A percentile compares a stretch with the other conserved stretches of the same genome.
These are phyloP conservation scores for Arrhopalites spinosus DNA, from an alignment of 2,888 invertebrate species.

Conservation along the genomic window DNA sequence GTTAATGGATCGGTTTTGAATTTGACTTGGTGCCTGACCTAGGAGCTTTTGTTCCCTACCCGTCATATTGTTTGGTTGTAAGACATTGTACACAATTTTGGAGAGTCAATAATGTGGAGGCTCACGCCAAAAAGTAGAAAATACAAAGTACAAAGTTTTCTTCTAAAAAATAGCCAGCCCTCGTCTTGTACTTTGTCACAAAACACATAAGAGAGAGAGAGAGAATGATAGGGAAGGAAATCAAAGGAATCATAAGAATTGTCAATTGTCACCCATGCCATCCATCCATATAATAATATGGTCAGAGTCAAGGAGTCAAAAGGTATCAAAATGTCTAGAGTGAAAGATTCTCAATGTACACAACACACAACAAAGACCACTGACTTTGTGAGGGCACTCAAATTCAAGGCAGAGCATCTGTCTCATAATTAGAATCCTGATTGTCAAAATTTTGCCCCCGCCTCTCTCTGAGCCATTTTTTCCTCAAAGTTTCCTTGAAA, in stretches of 20 bases:
- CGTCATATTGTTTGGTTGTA: background rate
- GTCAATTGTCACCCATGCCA: background rate
- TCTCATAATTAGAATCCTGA: conserved; percentile 33
- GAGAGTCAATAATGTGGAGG: conserved; percentile 13
- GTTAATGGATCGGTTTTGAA: conserved; percentile 33
- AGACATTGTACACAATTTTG: background rate
- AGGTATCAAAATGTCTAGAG: too few species aligned
- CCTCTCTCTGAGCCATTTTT: conserved; percentile 3
- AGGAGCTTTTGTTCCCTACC: background rate
- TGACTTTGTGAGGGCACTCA: too few species aligned
- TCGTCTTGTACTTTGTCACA: background rate
- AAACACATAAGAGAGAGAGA: background rate
- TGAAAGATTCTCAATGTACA: too few species aligned
- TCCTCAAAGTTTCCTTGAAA: background rate
- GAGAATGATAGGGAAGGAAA: background rate
- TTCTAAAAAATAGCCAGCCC: background rate
- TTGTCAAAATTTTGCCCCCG: conserved; percentile 20
- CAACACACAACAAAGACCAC: too few species aligned
- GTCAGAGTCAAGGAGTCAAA: background rate
- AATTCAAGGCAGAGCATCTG: conserved; percentile 30
- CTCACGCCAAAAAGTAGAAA: conserved; percentile 33
- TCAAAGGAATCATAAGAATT: conserved; percentile 1
- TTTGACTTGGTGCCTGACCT: conserved; percentile 16
- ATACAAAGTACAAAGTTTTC: background rate
- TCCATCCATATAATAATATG: background rate